A percentile compares a stretch with the other conserved stretches of the same genome.
phyloP scores from a whole-genome alignment of 2,113 vertebrate species.

The Heliornis fulica region DNA sequence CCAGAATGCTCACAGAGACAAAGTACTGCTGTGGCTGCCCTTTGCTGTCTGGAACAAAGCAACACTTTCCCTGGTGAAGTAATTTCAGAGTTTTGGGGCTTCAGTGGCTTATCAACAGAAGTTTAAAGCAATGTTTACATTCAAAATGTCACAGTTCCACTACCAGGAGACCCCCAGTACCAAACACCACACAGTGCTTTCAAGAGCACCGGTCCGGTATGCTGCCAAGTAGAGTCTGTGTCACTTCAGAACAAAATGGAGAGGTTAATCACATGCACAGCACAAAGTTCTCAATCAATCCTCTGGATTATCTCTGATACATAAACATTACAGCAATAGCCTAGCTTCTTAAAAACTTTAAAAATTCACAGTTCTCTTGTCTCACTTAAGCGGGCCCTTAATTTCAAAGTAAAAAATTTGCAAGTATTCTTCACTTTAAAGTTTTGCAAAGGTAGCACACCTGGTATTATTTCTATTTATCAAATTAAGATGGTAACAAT shows the following conservation, averaged over 20 bases:
- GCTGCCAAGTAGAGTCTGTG: background rate
- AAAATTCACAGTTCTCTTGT: constrained; percentile 26
- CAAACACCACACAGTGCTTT: background rate
- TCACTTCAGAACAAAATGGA: background rate
- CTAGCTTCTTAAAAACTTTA: constrained; percentile 9
- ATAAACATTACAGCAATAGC: background rate
- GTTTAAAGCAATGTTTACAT: background rate
- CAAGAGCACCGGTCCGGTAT: background rate
- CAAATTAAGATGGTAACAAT: background rate
- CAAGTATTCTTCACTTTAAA: constrained; percentile 12
- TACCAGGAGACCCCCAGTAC: background rate
- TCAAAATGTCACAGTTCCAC: background rate
- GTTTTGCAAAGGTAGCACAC: background rate
- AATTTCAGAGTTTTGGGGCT: background rate
- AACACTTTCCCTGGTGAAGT: background rate
- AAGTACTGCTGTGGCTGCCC: background rate
- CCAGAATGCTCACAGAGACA: background rate
- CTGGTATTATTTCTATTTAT: background rate
- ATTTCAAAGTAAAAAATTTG: constrained; percentile 3
- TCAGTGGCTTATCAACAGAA: background rate
- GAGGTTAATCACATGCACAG: background rate
- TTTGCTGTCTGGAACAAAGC: background rate
- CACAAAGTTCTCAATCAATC: background rate
- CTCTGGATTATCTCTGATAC: background rate
- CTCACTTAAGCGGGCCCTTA: constrained; percentile 16